phyloP scores from a whole-genome alignment of 2,797 vertebrate genomes.

The Oreonectes daqikongensis region DNA sequence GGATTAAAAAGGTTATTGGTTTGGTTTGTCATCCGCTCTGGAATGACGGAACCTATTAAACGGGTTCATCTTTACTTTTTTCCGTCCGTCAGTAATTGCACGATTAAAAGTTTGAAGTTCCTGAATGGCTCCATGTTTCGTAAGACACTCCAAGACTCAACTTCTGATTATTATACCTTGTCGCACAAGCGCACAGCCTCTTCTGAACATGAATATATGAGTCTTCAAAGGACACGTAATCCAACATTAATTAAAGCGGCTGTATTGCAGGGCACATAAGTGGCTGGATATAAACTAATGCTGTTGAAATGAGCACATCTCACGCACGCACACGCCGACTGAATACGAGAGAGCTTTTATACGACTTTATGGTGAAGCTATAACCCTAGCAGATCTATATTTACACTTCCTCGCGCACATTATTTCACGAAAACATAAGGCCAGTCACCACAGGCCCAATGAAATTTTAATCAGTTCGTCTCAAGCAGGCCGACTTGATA shows the following conservation, averaged over 20 bases:
- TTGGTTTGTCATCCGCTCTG: slow-evolving; percentile 19
- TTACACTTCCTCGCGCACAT: slow-evolving; percentile 48
- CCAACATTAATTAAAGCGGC: slow-evolving; percentile 52
- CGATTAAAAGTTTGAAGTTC: slow-evolving; percentile 40
- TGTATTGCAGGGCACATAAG: slow-evolving; percentile 24
- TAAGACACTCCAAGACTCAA: slow-evolving; percentile 38
- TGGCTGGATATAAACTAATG: slow-evolving; percentile 12
- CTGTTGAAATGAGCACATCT: slow-evolving; percentile 5
- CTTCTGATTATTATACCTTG: slow-evolving; percentile 45
- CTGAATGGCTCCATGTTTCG: slow-evolving; percentile 33
- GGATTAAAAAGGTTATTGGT: background rate
- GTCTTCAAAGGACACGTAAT: slow-evolving; percentile 50
- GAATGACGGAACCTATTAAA: slow-evolving; percentile 23
- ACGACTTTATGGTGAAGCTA: slow-evolving; percentile 39
- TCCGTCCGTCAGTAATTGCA: slow-evolving; percentile 28
- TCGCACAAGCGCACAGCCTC: slow-evolving; percentile 25
- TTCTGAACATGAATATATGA: slow-evolving; percentile 50
- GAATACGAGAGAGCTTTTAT: slow-evolving; percentile 12
- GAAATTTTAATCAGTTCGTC: slow-evolving; percentile 58
- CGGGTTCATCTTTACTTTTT: background rate
- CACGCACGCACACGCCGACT: background rate
- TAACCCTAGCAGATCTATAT: slow-evolving; percentile 51
- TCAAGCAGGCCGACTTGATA: slow-evolving; percentile 50
- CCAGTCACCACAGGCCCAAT: slow-evolving; percentile 53
- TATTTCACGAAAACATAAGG: slow-evolving; percentile 52